Evolutionary conservation across 2,888 invertebrate species (phyloP), one percentile per base, ranked within the genome.

Genomic region (Rambutsinella grinnellia): DNA sequence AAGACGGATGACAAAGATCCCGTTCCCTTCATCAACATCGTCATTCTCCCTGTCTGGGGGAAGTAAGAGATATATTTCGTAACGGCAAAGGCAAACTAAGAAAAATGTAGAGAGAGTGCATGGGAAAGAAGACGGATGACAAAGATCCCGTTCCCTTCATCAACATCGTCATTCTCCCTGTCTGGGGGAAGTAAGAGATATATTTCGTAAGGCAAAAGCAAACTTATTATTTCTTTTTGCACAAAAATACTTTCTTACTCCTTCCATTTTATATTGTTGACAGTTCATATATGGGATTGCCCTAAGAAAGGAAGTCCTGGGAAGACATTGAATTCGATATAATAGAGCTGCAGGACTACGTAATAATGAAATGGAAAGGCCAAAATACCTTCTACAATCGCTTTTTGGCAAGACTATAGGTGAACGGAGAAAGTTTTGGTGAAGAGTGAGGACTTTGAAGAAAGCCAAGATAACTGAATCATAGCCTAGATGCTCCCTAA

Each of bases 71-170:
- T n/a, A 67, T 46, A 47, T 3, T 1, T 28, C 21, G 51, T 69
- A 60, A 54, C 46, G 54, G 49, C 17, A 27, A 46, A 61, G 51
- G 15, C 8, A 13, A 61, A 27, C 49, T 5, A 17, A 15, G 46
- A 13, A 3, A 19, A 66, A 19, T 17, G 27, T 5, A n/a, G 53
- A 15, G 54, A 62, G 54, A 47, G 19, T 44, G 2, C 13, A 21
- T 23, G 47, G 10, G 6, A 23, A 17, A 6, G 54, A 21, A n/a
- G n/a, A 24, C 6, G 8, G 36, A 36, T 17, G 19, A 69, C 17
- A 65, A 46, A 63, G 58, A 72, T 24, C 36, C 47, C 23, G 53
- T 62, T 62, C 49, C 13, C 26, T 58, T 58, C 19, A 36, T 10
- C 8, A 13, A 44, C 8, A 44, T 44, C 13, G 44, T 8, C 44